Conservation (phyloP, 2,888 invertebrate species). For the Cosmopolites sordidus region DNA sequence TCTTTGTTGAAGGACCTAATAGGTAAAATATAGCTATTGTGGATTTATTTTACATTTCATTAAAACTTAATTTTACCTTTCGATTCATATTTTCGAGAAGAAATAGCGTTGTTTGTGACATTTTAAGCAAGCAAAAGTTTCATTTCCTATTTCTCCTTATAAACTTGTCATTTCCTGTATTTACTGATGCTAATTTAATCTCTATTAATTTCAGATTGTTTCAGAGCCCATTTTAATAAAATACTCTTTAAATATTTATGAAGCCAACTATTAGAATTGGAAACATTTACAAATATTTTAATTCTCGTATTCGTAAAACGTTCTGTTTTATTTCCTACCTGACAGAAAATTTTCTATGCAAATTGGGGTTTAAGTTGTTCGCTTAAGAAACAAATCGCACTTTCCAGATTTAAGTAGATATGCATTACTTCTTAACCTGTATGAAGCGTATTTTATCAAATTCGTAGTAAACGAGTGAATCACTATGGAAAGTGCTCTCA, state of each 20-base stretch:
- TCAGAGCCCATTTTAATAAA: conserved; percentile 21
- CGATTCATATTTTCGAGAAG: no score
- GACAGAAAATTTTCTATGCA: conserved; percentile 23
- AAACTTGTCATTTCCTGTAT: conserved; percentile 25
- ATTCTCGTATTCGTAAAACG: conserved; percentile 16
- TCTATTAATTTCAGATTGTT: conserved; percentile 16
- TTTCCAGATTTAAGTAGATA: conserved; percentile 23
- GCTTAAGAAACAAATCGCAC: conserved; percentile 23
- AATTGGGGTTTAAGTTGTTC: conserved; percentile 17
- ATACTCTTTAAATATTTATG: conserved; percentile 23
- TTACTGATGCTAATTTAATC: conserved; percentile 21
- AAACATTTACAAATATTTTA: conserved; percentile 24
- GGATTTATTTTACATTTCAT: no score
- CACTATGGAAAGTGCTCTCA: conserved; percentile 9
- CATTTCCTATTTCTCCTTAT: conserved; percentile 18
- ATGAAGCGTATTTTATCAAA: conserved; percentile 25
- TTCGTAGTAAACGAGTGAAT: conserved; percentile 11
- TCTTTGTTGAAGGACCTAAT: no score
- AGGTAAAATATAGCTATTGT: no score
- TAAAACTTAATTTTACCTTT: no score
- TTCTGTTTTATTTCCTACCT: conserved; percentile 24
- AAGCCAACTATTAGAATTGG: conserved; percentile 21
- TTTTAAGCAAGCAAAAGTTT: conserved; percentile 12
- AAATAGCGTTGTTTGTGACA: background rate
- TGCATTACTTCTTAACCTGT: conserved; percentile 22